Evolutionary conservation across 2,113 vertebrate genomes (phyloP).

Genomic region (Notarius lentiginosus): DNA sequence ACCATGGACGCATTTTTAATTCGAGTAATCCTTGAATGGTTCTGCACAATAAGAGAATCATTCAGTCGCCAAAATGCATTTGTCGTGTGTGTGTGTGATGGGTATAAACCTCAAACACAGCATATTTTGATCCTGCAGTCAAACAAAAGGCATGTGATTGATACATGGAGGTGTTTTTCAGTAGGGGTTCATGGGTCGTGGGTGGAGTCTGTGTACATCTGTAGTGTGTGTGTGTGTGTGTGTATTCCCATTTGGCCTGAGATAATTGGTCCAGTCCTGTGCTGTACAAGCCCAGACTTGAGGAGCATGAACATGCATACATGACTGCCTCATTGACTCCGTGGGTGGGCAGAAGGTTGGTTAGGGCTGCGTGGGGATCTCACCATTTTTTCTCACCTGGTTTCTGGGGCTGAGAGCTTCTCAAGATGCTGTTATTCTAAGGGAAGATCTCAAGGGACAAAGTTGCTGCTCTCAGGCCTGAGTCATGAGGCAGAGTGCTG

Average conservation of each 20-base stretch:
- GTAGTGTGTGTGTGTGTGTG: slow-evolving; percentile 47
- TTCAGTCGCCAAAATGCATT: neutral
- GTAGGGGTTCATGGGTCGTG: slow-evolving; percentile 33
- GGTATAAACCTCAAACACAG: neutral
- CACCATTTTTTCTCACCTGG: slow-evolving; percentile 43
- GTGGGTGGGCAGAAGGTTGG: slow-evolving; percentile 65
- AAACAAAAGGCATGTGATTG: slow-evolving; percentile 31
- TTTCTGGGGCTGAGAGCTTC: slow-evolving; percentile 23
- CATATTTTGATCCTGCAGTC: slow-evolving; percentile 21
- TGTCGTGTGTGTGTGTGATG: neutral
- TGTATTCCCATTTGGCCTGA: slow-evolving; percentile 69
- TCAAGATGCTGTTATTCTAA: neutral
- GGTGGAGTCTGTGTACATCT: slow-evolving; percentile 52
- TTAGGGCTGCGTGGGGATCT: slow-evolving; percentile 58
- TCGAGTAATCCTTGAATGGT: neutral
- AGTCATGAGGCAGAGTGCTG: neutral
- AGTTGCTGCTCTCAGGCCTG: neutral
- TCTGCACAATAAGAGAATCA: neutral
- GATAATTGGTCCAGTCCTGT: slow-evolving; percentile 66
- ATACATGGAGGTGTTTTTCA: slow-evolving; percentile 25
- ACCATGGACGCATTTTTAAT: neutral
- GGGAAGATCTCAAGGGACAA: neutral
- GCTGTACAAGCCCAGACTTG: slow-evolving; percentile 69
- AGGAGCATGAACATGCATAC: slow-evolving; percentile 64
- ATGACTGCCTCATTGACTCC: slow-evolving; percentile 66